phyloP scores from a whole-genome alignment of 2,888 invertebrate genomes.

The Plemyria rubiginata region DNA sequence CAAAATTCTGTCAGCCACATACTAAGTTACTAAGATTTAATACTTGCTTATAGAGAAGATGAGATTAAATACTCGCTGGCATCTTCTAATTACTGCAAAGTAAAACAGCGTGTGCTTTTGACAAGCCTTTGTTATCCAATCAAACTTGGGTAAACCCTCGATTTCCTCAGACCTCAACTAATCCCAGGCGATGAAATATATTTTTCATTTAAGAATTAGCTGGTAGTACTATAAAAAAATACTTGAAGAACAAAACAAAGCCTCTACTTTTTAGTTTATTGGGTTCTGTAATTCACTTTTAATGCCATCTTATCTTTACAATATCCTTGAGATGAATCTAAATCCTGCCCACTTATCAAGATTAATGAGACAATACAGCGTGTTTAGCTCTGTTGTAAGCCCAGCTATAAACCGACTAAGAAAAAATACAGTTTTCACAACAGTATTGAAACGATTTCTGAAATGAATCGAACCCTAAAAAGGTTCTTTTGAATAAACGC shows the following conservation, averaged over 20 bases:
- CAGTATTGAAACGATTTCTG: neutral
- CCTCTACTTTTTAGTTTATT: neutral
- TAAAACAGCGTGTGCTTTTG: conserved; percentile 19
- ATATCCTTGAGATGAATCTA: conserved; percentile 69
- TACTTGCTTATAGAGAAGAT: neutral
- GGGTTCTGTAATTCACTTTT: neutral
- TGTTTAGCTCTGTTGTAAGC: conserved; percentile 14
- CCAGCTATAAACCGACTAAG: neutral
- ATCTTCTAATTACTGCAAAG: neutral
- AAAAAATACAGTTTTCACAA: neutral
- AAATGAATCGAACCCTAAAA: conserved; percentile 24
- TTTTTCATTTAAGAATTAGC: neutral
- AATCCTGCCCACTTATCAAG: conserved; percentile 71
- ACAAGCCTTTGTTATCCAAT: conserved; percentile 5
- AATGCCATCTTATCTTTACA: conserved; percentile 60
- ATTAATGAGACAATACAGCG: conserved; percentile 58
- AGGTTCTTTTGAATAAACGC: conserved; percentile 16
- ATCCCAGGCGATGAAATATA: no score
- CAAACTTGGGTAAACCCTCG: neutral
- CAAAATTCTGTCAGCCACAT: neutral
- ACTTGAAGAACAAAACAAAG: neutral
- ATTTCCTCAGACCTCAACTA: neutral
- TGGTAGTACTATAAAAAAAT: neutral
- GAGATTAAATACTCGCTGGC: neutral
- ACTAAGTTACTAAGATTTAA: neutral